Base-by-base conservation (phyloP, 2,888 invertebrate species). In the Callimorpha dominula region DNA sequence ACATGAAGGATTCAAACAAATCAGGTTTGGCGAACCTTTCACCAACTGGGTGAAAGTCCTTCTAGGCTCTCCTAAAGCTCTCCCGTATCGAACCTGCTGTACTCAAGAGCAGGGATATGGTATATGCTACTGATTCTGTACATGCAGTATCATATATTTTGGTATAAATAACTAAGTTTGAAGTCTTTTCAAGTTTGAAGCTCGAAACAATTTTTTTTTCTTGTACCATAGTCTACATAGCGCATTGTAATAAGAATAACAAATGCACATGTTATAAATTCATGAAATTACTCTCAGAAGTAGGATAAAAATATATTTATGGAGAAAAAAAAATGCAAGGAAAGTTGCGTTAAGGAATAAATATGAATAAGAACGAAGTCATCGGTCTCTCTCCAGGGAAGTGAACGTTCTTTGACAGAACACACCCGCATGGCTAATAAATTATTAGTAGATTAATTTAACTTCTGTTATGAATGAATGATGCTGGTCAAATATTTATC, bases 401-500 rank as follows among this genome's bases (percentile, higher is more conserved):
- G 52, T 52, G 6, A 65, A 66, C 57, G 71, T 60, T 40, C 79
- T 76, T 73, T 83, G 86, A 87, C 80, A 70, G 83, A 85, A 86
- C 85, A 84, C 85, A 79, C 88, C 87, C 87, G 85, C 80, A 85
- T 86, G 87, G 81, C 79, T 88, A 84, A 81, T 82, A 78, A 80
- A 80, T 82, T 81, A 82, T 80, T 76, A 75, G 57, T 60, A 85
- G 82, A 79, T 79, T 85, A 80, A 84, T 84, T 78, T 81, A 79
- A 81, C 79, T 80, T 81, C 71, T 74, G 71, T 77, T 77, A 75
- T 74, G 14, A 73, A 75, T 74, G 14, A 73, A 70, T 57, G 70
- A 68, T 65, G 65, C 12, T 52, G 57, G 71, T 50, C 20, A 43
- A 15, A 46, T 60, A 17, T 67, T 67, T 17, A 8, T 50, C 50